These are phyloP conservation scores for Aspidapion aeneum DNA, from an alignment of 2,888 invertebrate genomes.

Conservation along the genomic window DNA sequence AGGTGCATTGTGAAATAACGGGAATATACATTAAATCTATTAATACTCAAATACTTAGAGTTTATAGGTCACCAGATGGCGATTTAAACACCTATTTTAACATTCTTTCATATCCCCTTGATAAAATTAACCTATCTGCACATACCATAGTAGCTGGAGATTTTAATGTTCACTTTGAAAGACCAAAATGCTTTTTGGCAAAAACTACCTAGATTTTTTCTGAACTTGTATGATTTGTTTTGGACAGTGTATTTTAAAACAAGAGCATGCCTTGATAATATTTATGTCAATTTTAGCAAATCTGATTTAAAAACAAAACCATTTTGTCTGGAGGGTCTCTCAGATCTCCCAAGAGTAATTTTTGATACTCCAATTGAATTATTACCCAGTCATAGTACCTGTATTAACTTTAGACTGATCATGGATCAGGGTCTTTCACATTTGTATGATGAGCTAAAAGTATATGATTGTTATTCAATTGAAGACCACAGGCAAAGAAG, in stretches of 20 bases:
- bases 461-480: too few species aligned
- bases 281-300: background rate
- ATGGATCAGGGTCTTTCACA: background rate
- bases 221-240: background rate
- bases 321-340: background rate
- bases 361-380: background rate
- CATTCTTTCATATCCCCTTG: background rate
- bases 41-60: background rate
- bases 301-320: background rate
- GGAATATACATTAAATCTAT: background rate
- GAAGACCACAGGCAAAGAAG: too few species aligned
- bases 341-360: background rate
- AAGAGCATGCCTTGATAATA: background rate
- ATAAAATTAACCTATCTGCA: background rate
- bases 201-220: too few species aligned
- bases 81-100: background rate
- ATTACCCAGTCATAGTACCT: background rate
- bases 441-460: too few species aligned
- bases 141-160: background rate
- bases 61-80: background rate
- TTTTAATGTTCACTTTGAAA: background rate
- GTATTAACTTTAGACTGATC: background rate
- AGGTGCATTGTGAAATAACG: background rate
- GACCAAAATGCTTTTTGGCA: too few species aligned
- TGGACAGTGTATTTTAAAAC: background rate